Evolutionary conservation across 2,888 invertebrate genomes (phyloP).

Genomic region (Platycheirus albimanus): DNA sequence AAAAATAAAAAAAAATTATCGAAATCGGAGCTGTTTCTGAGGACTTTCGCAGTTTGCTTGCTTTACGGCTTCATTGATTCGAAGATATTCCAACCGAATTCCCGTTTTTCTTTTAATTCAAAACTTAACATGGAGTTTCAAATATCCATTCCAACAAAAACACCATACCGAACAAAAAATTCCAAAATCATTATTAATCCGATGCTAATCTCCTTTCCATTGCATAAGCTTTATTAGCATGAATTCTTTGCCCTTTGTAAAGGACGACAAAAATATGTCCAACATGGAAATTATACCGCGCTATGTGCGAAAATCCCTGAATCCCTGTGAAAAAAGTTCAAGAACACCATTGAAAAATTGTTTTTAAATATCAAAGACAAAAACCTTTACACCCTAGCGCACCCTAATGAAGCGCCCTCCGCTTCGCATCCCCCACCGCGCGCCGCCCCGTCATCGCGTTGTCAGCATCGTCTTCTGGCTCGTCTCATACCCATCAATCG

Average conservation of each 20-base stretch:
- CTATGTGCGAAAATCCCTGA: conserved; percentile 48
- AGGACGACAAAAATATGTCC: conserved; percentile 50
- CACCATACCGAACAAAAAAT: conserved; percentile 26
- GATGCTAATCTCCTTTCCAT: conserved; percentile 35
- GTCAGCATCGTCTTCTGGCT: conserved; percentile 6
- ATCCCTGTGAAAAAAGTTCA: conserved; percentile 58
- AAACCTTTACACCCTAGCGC: conserved; percentile 47
- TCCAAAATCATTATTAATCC: conserved; percentile 65
- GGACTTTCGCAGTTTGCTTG: too few species aligned
- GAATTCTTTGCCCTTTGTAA: conserved; percentile 30
- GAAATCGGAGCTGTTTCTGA: too few species aligned
- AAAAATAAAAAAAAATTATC: too few species aligned
- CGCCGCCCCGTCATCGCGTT: too few species aligned
- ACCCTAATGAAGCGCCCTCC: conserved; percentile 29
- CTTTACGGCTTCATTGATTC: too few species aligned
- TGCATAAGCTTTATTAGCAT: conserved; percentile 50
- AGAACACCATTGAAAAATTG: conserved; percentile 62
- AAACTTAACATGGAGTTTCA: too few species aligned
- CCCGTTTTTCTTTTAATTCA: too few species aligned
- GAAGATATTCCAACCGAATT: too few species aligned
- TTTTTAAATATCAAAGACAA: conserved; percentile 70
- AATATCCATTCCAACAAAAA: background rate
- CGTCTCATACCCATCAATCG: conserved; percentile 29
- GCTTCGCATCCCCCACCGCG: too few species aligned
- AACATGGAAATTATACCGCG: conserved; percentile 61